Conservation (phyloP, 2,113 vertebrate genomes). For the Urocolius indicus region DNA sequence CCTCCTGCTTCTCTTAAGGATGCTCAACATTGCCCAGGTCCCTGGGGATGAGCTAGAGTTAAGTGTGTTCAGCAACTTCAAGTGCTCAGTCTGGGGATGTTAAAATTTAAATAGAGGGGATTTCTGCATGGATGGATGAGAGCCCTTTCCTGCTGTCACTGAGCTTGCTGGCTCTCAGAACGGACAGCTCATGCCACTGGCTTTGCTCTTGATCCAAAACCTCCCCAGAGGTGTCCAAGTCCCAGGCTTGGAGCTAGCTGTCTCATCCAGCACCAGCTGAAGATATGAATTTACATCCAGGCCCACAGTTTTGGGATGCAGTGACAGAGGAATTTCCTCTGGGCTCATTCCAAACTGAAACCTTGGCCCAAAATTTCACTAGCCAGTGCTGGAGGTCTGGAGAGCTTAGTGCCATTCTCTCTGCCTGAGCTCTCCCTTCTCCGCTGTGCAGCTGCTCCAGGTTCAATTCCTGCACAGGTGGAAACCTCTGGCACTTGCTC, state of each 20-base stretch:
- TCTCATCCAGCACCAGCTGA: not conserved
- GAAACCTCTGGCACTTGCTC: not conserved
- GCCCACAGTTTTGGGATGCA: not conserved
- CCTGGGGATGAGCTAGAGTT: not conserved
- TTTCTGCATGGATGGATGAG: not conserved
- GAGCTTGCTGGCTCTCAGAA: not conserved
- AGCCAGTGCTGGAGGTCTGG: fast-evolving
- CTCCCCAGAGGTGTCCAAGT: not conserved
- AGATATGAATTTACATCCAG: not conserved
- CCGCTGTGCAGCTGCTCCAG: fast-evolving
- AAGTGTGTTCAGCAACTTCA: not conserved
- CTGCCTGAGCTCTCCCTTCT: not conserved
- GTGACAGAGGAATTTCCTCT: not conserved
- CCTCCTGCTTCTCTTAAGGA: fast-evolving
- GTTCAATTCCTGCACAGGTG: not conserved
- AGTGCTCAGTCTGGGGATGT: not conserved
- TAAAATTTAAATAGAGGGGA: not conserved
- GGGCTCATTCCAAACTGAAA: not conserved
- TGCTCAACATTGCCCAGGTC: not conserved
- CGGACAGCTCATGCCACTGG: not conserved
- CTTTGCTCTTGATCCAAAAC: fast-evolving
- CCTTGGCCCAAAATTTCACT: not conserved
- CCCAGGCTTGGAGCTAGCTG: not conserved
- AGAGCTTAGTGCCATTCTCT: not conserved
- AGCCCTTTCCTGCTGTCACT: not conserved